Conservation (phyloP, 2,113 vertebrate species). For the Forbesichthys agassizii region DNA sequence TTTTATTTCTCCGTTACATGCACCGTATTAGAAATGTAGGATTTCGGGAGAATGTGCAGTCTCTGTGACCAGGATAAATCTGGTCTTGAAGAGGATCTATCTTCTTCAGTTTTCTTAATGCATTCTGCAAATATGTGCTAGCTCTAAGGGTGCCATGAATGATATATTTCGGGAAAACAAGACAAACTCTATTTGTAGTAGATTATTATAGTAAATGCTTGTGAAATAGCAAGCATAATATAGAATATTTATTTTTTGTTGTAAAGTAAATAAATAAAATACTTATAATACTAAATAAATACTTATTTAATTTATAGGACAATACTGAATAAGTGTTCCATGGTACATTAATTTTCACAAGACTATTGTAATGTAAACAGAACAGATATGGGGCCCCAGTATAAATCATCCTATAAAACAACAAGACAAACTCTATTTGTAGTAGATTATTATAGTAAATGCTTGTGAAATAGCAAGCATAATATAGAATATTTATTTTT, state of each 20-base stretch:
- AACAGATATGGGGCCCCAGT: slow-evolving; percentile 38
- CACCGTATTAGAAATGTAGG: slow-evolving; percentile 18
- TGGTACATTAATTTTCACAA: slow-evolving; percentile 56
- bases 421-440: not conserved
- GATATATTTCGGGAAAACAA: slow-evolving; percentile 25
- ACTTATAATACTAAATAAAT: too few relatives aligned
- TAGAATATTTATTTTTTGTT: too few relatives aligned
- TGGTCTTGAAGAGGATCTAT: slow-evolving; percentile 29
- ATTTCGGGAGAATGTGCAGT: slow-evolving; percentile 32
- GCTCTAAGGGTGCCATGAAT: slow-evolving; percentile 51
- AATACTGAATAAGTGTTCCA: slow-evolving; percentile 19
- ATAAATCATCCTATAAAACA: slow-evolving; percentile 53
- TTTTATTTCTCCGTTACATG: slow-evolving; percentile 33
- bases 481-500: too few relatives aligned
- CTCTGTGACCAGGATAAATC: slow-evolving; percentile 42
- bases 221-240: too few relatives aligned
- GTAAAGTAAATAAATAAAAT: too few relatives aligned
- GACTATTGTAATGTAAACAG: slow-evolving; percentile 42
- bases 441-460: not conserved
- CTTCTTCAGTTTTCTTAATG: slow-evolving; percentile 33
- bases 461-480: too few relatives aligned
- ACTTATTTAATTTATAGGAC: too few relatives aligned
- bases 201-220: not conserved
- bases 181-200: not conserved
- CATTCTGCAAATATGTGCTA: slow-evolving; percentile 15